Evolutionary conservation across 2,113 vertebrate genomes (phyloP).

Genomic region (Leuciscus idus): DNA sequence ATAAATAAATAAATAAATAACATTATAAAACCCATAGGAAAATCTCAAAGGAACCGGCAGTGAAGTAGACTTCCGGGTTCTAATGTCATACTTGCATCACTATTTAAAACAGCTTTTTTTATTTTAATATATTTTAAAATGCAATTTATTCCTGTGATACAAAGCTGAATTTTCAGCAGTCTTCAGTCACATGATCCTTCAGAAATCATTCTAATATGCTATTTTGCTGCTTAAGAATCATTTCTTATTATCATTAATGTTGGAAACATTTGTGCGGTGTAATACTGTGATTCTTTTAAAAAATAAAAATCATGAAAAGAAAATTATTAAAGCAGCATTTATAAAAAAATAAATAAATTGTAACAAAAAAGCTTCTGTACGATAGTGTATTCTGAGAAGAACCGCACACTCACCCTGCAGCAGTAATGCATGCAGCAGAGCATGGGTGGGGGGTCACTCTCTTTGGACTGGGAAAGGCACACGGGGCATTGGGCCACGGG

Average conservation of each 20-base stretch:
- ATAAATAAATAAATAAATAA: too few relatives aligned
- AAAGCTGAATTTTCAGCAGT: not conserved
- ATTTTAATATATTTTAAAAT: too few relatives aligned
- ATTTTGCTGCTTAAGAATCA: not conserved
- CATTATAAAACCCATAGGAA: too few relatives aligned
- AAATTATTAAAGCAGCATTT: too few relatives aligned
- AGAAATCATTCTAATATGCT: too few relatives aligned
- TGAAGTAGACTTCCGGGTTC: too few relatives aligned
- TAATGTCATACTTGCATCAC: too few relatives aligned
- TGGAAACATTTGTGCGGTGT: not conserved
- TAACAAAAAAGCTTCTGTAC: not conserved
- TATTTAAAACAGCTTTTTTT: too few relatives aligned
- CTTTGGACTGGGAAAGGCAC: slow-evolving; percentile 77
- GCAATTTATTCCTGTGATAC: not conserved
- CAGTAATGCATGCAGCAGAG: slow-evolving; percentile 95
- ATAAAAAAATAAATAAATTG: too few relatives aligned
- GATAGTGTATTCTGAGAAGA: not conserved
- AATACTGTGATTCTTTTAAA: not conserved
- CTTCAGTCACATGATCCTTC: too few relatives aligned
- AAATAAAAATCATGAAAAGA: too few relatives aligned
- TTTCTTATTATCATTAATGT: not conserved
- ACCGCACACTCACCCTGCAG: slow-evolving; percentile 81
- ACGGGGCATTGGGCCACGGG: slow-evolving; percentile 84
- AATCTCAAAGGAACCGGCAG: too few relatives aligned
- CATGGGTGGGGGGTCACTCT: slow-evolving; percentile 72